These are phyloP conservation scores for Petrolisthes manimaculis DNA, from an alignment of 2,888 invertebrate genomes.

Conservation along the genomic window DNA sequence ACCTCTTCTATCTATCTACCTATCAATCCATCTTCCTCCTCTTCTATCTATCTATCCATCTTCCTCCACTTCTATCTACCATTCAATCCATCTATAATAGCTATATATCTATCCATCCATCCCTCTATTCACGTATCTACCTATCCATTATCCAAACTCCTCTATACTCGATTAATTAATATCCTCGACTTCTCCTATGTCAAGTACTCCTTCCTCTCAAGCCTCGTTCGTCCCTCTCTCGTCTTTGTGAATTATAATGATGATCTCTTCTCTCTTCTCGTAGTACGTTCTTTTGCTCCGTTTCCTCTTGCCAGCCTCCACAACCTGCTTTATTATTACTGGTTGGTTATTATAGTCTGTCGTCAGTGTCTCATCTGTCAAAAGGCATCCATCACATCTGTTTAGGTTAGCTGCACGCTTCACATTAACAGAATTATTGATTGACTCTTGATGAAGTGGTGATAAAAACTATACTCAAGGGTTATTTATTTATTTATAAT, in stretches of 20 bases:
- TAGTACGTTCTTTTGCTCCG: not conserved
- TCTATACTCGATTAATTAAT: not conserved
- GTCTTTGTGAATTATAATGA: not conserved
- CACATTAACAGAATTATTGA: too few relatives aligned
- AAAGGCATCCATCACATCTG: too few relatives aligned
- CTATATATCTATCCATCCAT: constrained; percentile 1
- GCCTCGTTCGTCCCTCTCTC: constrained; percentile 3
- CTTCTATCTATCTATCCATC: not conserved
- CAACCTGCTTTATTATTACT: not conserved
- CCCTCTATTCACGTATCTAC: constrained; percentile 5
- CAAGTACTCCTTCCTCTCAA: not conserved
- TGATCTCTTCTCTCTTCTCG: not conserved
- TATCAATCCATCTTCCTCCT: not conserved
- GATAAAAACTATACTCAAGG: too few relatives aligned
- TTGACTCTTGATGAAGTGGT: too few relatives aligned
- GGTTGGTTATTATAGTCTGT: too few relatives aligned
- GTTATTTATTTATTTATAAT: too few relatives aligned
- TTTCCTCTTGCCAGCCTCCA: constrained; percentile 4
- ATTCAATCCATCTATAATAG: not conserved
- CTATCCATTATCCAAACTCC: constrained; percentile 7
- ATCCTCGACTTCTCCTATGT: not conserved
- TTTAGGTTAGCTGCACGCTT: too few relatives aligned
- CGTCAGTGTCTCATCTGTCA: too few relatives aligned
- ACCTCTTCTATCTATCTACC: not conserved
- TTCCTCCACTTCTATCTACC: not conserved